phyloP scores from a whole-genome alignment of 2,888 invertebrate species.

The Bugula neritina region DNA sequence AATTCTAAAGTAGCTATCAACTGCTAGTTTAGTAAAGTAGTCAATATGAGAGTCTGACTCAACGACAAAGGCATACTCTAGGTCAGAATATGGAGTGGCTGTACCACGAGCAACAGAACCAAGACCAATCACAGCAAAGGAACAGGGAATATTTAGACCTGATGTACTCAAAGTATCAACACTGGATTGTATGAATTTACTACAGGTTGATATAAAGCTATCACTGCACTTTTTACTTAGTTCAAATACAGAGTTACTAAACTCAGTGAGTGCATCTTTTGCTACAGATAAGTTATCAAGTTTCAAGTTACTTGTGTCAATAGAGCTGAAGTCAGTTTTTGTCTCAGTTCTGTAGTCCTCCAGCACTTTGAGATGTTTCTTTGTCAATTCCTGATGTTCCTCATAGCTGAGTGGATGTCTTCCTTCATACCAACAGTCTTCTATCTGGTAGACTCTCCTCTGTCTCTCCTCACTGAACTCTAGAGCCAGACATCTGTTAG shows the following conservation, averaged over 20 bases:
- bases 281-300: not conserved
- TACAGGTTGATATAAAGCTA: not conserved
- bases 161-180: not conserved
- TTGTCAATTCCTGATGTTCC: not conserved
- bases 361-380: not conserved
- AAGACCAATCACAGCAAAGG: not conserved
- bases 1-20: not conserved
- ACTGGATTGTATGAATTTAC: not conserved
- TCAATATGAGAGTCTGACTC: not conserved
- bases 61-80: not conserved
- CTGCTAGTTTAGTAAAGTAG: not conserved
- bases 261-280: not conserved
- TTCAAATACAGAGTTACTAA: not conserved
- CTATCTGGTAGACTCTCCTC: not conserved
- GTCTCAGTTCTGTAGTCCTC: not conserved
- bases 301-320: not conserved
- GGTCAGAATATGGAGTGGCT: not conserved
- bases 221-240: not conserved
- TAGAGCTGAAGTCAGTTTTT: not conserved
- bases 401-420: not conserved
- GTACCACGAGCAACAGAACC: not conserved
- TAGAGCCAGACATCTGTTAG: not conserved
- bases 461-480: not conserved
- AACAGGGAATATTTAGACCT: not conserved
- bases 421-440: not conserved